Conservation (phyloP, 2,113 vertebrate species). For the Tiliqua scincoides region DNA sequence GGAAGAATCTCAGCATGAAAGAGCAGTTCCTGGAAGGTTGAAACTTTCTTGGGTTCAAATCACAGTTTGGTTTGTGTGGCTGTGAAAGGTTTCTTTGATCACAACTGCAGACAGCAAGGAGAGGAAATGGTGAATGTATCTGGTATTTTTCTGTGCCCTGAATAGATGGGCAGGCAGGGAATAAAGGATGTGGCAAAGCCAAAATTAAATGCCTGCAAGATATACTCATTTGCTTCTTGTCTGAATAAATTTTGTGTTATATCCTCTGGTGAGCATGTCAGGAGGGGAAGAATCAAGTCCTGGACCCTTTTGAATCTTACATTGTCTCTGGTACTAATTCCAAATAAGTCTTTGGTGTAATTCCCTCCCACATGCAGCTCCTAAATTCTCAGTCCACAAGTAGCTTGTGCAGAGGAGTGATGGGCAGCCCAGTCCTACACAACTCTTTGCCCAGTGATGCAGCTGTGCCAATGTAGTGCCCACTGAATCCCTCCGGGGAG, state of each 20-base stretch:
- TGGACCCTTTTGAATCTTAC: neutral
- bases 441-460: too few relatives aligned
- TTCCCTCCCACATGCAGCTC: neutral
- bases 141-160: neutral
- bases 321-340: neutral
- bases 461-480: too few relatives aligned
- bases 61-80: neutral
- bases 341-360: neutral
- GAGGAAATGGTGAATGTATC: slow-evolving; percentile 3
- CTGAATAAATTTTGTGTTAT: neutral
- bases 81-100: slow-evolving; percentile 6
- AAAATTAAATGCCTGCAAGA: neutral
- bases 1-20: neutral
- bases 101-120: slow-evolving; percentile 1
- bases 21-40: neutral
- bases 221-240: neutral
- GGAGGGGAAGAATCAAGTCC: neutral
- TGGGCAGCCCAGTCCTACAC: too few relatives aligned
- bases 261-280: neutral
- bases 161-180: neutral
- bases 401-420: too few relatives aligned
- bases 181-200: neutral
- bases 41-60: neutral
- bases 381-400: neutral
- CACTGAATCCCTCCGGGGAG: too few relatives aligned